Evolutionary conservation across 2,113 vertebrate genomes (phyloP).

Genomic region (Lepisosteus oculatus): DNA sequence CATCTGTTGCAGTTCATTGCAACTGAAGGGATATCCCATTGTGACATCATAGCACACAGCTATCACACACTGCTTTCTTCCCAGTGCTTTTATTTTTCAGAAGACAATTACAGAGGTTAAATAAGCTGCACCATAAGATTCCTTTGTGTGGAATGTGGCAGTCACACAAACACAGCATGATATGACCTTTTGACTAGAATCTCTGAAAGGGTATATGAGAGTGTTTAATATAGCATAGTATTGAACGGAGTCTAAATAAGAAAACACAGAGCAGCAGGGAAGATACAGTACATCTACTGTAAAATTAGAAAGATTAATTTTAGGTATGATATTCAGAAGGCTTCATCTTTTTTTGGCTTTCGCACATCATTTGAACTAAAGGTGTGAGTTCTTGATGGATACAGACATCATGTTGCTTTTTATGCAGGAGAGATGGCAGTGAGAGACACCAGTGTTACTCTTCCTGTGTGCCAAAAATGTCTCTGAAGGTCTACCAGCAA

Average conservation of each 20-base stretch:
- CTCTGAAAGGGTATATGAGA: neutral
- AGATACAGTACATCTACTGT: neutral
- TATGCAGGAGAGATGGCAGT: neutral
- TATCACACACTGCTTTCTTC: neutral
- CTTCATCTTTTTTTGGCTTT: neutral
- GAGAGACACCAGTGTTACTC: neutral
- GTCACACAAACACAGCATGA: neutral
- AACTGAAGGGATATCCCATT: neutral
- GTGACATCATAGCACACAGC: neutral
- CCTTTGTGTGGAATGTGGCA: neutral
- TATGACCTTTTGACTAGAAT: constrained; percentile 9
- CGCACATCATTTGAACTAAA: neutral
- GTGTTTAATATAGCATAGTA: neutral
- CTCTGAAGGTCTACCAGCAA: too few relatives aligned
- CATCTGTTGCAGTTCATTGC: neutral
- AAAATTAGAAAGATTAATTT: neutral
- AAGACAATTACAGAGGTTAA: too few relatives aligned
- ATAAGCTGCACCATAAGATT: neutral
- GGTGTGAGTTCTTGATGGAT: neutral
- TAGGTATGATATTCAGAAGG: neutral
- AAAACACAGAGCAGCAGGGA: neutral
- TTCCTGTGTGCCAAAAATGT: too few relatives aligned
- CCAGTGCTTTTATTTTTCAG: neutral
- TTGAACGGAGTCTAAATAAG: neutral
- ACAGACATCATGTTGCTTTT: neutral